Conservation (phyloP, 2,888 invertebrate species). For the Acanthosepion pharaonis region DNA sequence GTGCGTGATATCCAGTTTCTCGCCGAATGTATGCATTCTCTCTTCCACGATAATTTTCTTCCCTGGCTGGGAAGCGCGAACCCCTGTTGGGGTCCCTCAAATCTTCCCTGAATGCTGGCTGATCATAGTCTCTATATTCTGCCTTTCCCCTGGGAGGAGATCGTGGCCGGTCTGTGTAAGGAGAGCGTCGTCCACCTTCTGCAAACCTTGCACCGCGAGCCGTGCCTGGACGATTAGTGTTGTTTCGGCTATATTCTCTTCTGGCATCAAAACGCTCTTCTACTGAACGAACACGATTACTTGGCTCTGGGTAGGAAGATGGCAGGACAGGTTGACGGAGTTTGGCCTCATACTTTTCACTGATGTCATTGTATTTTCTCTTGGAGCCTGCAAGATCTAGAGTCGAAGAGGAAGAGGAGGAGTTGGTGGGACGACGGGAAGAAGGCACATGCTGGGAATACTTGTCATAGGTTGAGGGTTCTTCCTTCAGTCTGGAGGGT, state of each 20-base stretch:
- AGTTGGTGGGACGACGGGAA: background rate
- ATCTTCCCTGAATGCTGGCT: background rate
- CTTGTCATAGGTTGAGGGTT: background rate
- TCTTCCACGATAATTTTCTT: conserved; percentile 24
- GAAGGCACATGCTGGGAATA: conserved; percentile 22
- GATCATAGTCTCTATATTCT: conserved; percentile 17
- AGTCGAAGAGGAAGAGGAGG: too few relatives aligned
- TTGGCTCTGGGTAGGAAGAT: background rate
- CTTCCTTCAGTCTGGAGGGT: background rate
- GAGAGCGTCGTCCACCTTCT: background rate
- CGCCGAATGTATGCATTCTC: background rate
- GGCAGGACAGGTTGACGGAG: background rate
- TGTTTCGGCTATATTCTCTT: background rate
- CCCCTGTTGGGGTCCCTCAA: conserved; percentile 34
- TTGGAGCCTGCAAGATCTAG: background rate
- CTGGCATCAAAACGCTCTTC: background rate
- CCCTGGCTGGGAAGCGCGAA: background rate
- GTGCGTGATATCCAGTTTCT: background rate
- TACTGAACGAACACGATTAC: background rate
- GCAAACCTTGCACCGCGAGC: background rate
- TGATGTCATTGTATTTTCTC: background rate
- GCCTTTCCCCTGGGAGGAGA: background rate
- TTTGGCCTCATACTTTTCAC: conserved; percentile 8
- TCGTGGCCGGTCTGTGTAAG: background rate
- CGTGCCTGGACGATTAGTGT: background rate